Evolutionary conservation across 2,113 vertebrate species (phyloP), one percentile per base, ranked within the genome.

Genomic region (Platichthys flesus): DNA sequence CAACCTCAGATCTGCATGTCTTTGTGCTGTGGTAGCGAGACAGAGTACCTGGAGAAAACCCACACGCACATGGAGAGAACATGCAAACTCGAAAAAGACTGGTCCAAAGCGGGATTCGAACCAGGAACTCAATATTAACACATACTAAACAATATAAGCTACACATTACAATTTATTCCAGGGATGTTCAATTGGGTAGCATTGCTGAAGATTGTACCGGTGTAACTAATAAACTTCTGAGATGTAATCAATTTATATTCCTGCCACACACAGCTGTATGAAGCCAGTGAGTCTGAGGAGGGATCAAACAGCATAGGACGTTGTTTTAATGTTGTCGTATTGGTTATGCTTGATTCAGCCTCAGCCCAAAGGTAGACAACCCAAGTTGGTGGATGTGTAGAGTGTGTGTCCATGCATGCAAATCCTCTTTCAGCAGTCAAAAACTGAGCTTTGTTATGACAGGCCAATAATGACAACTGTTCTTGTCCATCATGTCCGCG

Each of bases 291-390:
- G 66, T 78, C 64, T 78, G 69, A 77, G 56, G 64, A 37, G 56
- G 72, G 85, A 91, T 90, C 86, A 90, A 91, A 90, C 77, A 73
- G 86, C 77, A 81, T 81, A 58, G 70, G 74, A 57, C 45, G 2
- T 21, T 51, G 71, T 78, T 86, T 89, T 86, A 84, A 91, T 85
- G 65, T 89, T 61, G 83, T 73, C 52, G 12, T 79, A 71, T 70
- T 80, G 63, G 69, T 74, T 69, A 71, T 79, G 81, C 83, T 70
- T 45, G 69, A 74, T 74, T 80, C 71, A 70, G 71, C 60, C 65
- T 66, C 47, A 75, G 51, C 59, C 55, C 52, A 78, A 45, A 81
- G 86, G 71, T 64, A 54, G 28, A 21, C 23, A 4, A 4, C 28
- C 49, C 4, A 21, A 63, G 16, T 21, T 45, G 14, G 12, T 47